Conservation (phyloP, 2,113 vertebrate species). For the Oceanites oceanicus region DNA sequence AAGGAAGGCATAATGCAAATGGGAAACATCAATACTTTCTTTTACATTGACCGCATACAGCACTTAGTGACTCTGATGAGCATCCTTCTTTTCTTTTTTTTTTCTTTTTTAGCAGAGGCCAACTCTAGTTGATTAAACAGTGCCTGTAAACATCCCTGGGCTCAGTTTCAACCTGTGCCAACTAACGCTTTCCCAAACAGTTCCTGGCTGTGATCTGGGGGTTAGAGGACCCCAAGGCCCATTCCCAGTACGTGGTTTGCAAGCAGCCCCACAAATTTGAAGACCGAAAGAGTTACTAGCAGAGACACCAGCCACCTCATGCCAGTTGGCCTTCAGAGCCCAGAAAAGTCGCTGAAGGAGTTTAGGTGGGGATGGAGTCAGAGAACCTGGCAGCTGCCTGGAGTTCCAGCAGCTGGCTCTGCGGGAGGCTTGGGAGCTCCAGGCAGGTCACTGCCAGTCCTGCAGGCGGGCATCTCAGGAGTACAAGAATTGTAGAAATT, state of each 20-base stretch:
- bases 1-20: neutral
- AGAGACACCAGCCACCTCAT: neutral
- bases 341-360: neutral
- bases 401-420: neutral
- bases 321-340: neutral
- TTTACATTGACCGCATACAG: neutral
- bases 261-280: neutral
- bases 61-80: neutral
- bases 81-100: neutral
- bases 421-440: neutral
- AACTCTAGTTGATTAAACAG: neutral
- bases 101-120: neutral
- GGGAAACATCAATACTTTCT: neutral
- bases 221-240: neutral
- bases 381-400: neutral
- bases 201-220: neutral
- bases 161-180: neutral
- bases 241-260: neutral
- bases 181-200: neutral
- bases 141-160: neutral
- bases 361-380: neutral
- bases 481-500: neutral
- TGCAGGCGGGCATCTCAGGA: accelerated
- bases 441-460: neutral
- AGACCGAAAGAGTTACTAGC: neutral